Base-by-base conservation (phyloP, 2,113 vertebrate species). In the Todiramphus saurophagus region DNA sequence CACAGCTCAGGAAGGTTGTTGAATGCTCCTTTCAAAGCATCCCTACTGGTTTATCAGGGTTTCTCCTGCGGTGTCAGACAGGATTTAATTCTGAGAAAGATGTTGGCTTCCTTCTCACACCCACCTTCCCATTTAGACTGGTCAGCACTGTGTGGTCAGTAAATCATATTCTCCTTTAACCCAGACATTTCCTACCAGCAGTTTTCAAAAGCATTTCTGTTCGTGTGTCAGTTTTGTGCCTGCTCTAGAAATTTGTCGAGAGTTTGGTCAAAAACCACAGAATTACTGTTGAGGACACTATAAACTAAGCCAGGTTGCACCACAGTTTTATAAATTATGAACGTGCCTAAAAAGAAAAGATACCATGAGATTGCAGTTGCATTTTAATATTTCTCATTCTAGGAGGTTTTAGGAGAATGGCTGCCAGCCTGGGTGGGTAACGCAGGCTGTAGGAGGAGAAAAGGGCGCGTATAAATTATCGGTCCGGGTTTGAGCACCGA, bases 81-180 rank as follows among this genome's bases (percentile, higher is more conserved):
- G 63, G 59, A n/a, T 58, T 55, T 60, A 43, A 15, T 76, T 82
- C 75, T 90, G 67, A 92, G 82, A 41, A 76, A 21, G 66, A 39
- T 44, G 15, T 2, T 73, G 62, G 28, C 46, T 83, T 90, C 66
- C 30, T 96, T 85, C 66, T 93, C 66, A 14, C 16, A 33, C 20
- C 7, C 25, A 2, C 74, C 70, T 84, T 84, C 60, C 69, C 20
- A 6, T 90, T 79, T 69, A 66, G 70, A 43, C 25, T 33, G 48
- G 33, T 73, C 2, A 0, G 50, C 48, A 9, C 33, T 76, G 62
- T 5, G 0, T 12, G 46, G 84, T 48, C 48, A n/a, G n/a, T 73
- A 90, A 73, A 73, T 79, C 48, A 19, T 37, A 28, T 35, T 90
- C 41, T 72, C 10, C 30, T 41, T 72, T 83, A 60, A 39, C 27